Percentiles rank a stretch among this genome's conserved stretches.
These are phyloP conservation scores for Danio tinwini DNA, from an alignment of 2,797 vertebrate genomes.

Conservation along the genomic window DNA sequence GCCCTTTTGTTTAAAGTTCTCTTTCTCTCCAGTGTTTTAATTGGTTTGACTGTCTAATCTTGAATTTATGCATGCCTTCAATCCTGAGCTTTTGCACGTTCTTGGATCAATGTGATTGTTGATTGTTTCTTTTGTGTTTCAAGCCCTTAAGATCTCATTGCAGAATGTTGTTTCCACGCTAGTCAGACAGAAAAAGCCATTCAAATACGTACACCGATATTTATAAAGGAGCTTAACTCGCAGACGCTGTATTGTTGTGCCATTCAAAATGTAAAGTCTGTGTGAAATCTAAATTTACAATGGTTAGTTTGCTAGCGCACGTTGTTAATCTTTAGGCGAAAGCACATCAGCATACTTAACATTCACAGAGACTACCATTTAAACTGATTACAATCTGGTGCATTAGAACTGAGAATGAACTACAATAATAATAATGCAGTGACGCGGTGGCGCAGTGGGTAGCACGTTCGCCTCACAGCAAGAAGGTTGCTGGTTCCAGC, in stretches of 20 bases:
- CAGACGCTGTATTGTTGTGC: background rate
- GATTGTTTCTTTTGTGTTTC: background rate
- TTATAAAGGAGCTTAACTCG: background rate
- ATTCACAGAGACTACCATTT: too few relatives aligned
- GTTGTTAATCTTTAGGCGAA: too few relatives aligned
- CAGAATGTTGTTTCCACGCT: background rate
- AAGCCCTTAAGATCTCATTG: constrained; percentile 16
- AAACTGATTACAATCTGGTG: too few relatives aligned
- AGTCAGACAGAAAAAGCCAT: background rate
- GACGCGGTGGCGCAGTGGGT: too few relatives aligned
- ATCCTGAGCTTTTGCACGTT: constrained; percentile 69
- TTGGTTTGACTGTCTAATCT: constrained; percentile 60
- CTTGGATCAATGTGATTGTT: constrained; percentile 49
- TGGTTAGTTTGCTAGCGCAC: too few relatives aligned
- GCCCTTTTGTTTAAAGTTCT: constrained; percentile 60
- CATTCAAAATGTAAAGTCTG: background rate
- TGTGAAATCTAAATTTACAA: too few relatives aligned
- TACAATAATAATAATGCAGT: background rate
- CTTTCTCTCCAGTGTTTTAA: constrained; percentile 54
- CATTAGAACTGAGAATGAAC: background rate
- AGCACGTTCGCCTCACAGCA: too few relatives aligned
- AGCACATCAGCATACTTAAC: too few relatives aligned
- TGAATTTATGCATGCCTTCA: constrained; percentile 65
- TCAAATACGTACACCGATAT: background rate
- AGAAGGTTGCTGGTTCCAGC: too few relatives aligned